Conservation (phyloP, 2,888 invertebrate species). For the Hemistola chrysoprasaria region DNA sequence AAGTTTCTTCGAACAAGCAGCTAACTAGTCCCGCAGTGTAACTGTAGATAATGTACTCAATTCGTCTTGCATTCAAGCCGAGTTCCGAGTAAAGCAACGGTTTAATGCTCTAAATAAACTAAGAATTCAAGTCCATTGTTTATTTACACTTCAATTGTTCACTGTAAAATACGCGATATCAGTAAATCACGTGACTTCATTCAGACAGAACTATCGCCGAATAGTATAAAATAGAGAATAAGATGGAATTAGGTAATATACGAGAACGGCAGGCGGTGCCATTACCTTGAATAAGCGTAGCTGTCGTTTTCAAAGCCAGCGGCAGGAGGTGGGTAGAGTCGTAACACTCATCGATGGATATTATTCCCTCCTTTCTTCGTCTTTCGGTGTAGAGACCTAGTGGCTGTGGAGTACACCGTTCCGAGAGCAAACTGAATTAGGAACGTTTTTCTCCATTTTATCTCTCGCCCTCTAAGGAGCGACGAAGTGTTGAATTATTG, state of each 20-base stretch:
- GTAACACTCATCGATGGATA: slow-evolving; percentile 53
- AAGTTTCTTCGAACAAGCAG: slow-evolving; percentile 57
- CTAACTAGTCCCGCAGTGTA: slow-evolving; percentile 58
- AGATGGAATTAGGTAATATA: slow-evolving; percentile 30
- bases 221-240: slow-evolving; percentile 32
- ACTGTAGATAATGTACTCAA: slow-evolving; percentile 60
- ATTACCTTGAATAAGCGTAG: slow-evolving; percentile 49
- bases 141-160: slow-evolving; percentile 43
- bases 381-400: slow-evolving; percentile 51
- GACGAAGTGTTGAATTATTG: slow-evolving; percentile 76
- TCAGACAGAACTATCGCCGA: slow-evolving; percentile 31
- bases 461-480: slow-evolving; percentile 64
- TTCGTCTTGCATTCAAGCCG: slow-evolving; percentile 61
- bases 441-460: slow-evolving; percentile 75
- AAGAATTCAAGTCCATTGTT: slow-evolving; percentile 42
- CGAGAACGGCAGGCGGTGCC: slow-evolving; percentile 30
- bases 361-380: slow-evolving; percentile 53
- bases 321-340: slow-evolving; percentile 41
- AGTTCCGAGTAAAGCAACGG: slow-evolving; percentile 38
- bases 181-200: slow-evolving; percentile 26
- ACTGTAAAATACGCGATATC: slow-evolving; percentile 29
- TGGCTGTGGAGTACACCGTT: slow-evolving; percentile 57
- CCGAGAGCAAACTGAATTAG: slow-evolving; percentile 74
- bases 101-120: slow-evolving; percentile 48
- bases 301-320: slow-evolving; percentile 46